Evolutionary conservation across 1,140 invertebrate genomes (phyloP), one percentile per base, ranked within the genome.

Genomic region (Drosophila obscura): DNA sequence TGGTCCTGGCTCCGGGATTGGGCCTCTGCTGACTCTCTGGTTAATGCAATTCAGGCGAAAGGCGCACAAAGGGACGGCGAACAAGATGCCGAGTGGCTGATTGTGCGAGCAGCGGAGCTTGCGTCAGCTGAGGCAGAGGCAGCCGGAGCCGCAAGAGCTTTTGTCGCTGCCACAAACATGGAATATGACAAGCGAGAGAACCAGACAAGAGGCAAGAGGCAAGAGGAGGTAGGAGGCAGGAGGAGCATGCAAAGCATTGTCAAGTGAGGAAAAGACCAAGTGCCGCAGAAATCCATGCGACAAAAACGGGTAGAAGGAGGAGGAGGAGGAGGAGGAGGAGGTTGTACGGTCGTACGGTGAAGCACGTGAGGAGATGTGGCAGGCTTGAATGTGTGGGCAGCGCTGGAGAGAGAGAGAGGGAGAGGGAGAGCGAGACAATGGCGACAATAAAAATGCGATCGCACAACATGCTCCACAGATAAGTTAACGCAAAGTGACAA

Each of bases 361-460:
- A 58, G 73, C 72, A 75, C 72, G 71, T 75, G 72, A 75, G 72
- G 74, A 66, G 72, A 57, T 55, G 59, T 66, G 65, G 72, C 60
- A 74, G 72, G 53, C 74, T 59, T 41, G 11, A 50, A 49, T 78
- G 74, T 80, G 81, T 82, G 82, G 78, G 78, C 78, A 69, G 55
- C 43, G 35, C 16, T 55, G 52, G 72, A 28, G 58, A 44, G 16
- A 43, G 39, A 28, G 13, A 49, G 31, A 28, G 51, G 11, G 60
- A 49, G 69, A 28, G 56, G 55, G 7, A 15, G 57, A 35, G 35
- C 55, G 71, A 88, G 85, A 88, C 83, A 88, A 88, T 88, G 84
- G 83, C 83, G 83, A 88, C 83, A 88, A 88, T 88, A 88, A 88
- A 88, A 88, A 88, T 88, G 83, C 84, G 83, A 88, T 88, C 83